Evolutionary conservation across 2,888 invertebrate species (phyloP).

Genomic region (Idaea dimidiata): DNA sequence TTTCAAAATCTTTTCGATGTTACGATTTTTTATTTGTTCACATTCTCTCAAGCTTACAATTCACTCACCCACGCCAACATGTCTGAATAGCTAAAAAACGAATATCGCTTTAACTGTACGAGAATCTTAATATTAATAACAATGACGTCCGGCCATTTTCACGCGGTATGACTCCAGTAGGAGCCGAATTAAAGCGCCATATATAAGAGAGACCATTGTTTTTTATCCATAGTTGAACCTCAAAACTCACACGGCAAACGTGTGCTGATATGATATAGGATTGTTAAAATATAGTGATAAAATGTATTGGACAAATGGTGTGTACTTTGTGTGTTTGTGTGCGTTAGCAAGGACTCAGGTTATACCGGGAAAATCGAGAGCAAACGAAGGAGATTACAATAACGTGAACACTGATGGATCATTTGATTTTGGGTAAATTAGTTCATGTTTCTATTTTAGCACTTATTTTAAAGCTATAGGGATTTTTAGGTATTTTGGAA

Average conservation of each 20-base stretch:
- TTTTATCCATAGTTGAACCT: constrained; percentile 66
- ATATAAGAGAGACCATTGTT: constrained; percentile 70
- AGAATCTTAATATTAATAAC: constrained; percentile 59
- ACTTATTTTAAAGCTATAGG: too few relatives aligned
- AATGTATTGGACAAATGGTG: constrained; percentile 65
- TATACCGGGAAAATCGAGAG: constrained; percentile 69
- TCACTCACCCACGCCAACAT: not conserved
- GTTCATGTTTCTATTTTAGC: constrained; percentile 5
- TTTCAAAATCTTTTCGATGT: too few relatives aligned
- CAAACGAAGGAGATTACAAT: constrained; percentile 82
- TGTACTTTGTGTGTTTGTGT: constrained; percentile 63
- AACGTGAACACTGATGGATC: constrained; percentile 86
- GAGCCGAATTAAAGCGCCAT: constrained; percentile 71
- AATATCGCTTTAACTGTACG: constrained; percentile 27
- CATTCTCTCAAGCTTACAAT: too few relatives aligned
- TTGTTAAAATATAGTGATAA: constrained; percentile 30
- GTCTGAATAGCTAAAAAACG: not conserved
- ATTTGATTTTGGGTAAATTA: constrained; percentile 84
- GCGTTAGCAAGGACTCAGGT: constrained; percentile 65
- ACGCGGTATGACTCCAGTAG: constrained; percentile 63
- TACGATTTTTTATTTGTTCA: too few relatives aligned
- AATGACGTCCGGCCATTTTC: constrained; percentile 78
- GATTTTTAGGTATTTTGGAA: too few relatives aligned
- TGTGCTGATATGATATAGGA: constrained; percentile 42
- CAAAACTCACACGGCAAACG: constrained; percentile 41